A percentile compares a stretch with the other conserved stretches of the same genome.
phyloP scores from a whole-genome alignment of 2,797 vertebrate genomes.

The Myoxocephalus aenaeus region DNA sequence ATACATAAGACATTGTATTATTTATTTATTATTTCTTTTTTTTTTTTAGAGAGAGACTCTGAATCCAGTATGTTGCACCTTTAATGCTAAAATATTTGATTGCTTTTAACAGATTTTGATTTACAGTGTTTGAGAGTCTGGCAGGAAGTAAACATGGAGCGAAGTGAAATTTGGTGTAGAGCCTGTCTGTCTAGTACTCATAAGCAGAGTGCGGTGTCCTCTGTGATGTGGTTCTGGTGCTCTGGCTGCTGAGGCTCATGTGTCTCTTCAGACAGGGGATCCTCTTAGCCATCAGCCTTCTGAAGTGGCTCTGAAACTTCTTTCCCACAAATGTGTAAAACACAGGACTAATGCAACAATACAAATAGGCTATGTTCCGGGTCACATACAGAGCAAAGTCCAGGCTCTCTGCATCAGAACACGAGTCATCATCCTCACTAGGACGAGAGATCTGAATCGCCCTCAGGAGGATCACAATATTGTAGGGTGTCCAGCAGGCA shows the following conservation, averaged over 20 bases:
- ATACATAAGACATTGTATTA: too few species aligned
- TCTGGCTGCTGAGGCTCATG: slow-evolving; percentile 67
- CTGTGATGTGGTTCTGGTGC: slow-evolving; percentile 76
- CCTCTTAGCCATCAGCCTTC: slow-evolving; percentile 68
- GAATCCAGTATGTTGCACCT: background rate
- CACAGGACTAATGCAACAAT: slow-evolving; percentile 86
- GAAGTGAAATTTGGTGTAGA: background rate
- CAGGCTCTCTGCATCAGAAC: background rate
- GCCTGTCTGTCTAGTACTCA: slow-evolving; percentile 53
- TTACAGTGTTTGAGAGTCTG: background rate
- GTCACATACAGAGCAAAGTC: slow-evolving; percentile 81
- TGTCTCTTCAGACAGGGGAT: slow-evolving; percentile 76
- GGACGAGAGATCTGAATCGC: slow-evolving; percentile 51
- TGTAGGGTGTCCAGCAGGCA: slow-evolving; percentile 86
- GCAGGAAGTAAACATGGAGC: background rate
- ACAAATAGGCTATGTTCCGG: slow-evolving; percentile 83
- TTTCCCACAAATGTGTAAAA: slow-evolving; percentile 88
- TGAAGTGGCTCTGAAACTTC: slow-evolving; percentile 85
- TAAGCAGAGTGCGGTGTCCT: slow-evolving; percentile 72
- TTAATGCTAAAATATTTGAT: background rate
- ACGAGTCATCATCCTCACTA: accelerated
- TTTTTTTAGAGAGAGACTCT: background rate
- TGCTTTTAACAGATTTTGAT: background rate
- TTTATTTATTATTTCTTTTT: too few species aligned
- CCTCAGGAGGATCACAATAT: slow-evolving; percentile 78